A percentile compares a stretch with the other conserved stretches of the same genome.
phyloP scores from a whole-genome alignment of 2,888 invertebrate genomes.

The Sarcophaga subvicina region DNA sequence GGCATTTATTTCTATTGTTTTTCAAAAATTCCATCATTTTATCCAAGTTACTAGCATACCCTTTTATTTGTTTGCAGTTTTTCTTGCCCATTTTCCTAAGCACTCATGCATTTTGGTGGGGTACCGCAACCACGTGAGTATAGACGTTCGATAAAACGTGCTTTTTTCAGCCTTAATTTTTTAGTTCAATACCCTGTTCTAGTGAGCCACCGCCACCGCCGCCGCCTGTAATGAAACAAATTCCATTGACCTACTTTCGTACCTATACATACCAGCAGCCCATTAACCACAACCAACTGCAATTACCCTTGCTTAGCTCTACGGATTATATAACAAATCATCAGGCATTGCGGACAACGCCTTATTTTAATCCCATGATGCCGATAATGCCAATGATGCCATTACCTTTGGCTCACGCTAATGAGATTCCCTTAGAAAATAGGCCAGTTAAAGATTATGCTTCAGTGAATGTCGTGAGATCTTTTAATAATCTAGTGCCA shows the following conservation, averaged over 20 bases:
- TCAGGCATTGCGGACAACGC: slow-evolving; percentile 37
- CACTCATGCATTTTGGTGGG: slow-evolving; percentile 76
- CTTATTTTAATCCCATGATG: slow-evolving; percentile 66
- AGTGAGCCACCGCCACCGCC: slow-evolving; percentile 74
- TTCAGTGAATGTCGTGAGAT: slow-evolving; percentile 46
- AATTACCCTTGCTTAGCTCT: slow-evolving; percentile 72
- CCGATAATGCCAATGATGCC: slow-evolving; percentile 28
- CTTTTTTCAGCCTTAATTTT: slow-evolving; percentile 11
- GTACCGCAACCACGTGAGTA: slow-evolving; percentile 76
- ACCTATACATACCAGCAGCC: slow-evolving; percentile 80
- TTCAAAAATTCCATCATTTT: background rate
- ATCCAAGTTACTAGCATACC: background rate
- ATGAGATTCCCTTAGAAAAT: slow-evolving; percentile 53
- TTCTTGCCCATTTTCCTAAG: slow-evolving; percentile 25
- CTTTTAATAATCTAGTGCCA: slow-evolving; percentile 49
- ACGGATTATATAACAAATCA: slow-evolving; percentile 63
- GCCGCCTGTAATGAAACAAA: slow-evolving; percentile 75
- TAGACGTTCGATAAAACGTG: background rate
- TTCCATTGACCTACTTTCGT: slow-evolving; percentile 80
- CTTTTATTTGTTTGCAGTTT: slow-evolving; percentile 5
- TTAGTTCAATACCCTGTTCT: slow-evolving; percentile 29
- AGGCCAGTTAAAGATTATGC: slow-evolving; percentile 50
- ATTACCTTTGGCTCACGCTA: background rate
- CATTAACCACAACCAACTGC: slow-evolving; percentile 73
- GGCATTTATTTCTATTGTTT: background rate